phyloP scores from a whole-genome alignment of 2,797 vertebrate species.

The Hydrophis major region DNA sequence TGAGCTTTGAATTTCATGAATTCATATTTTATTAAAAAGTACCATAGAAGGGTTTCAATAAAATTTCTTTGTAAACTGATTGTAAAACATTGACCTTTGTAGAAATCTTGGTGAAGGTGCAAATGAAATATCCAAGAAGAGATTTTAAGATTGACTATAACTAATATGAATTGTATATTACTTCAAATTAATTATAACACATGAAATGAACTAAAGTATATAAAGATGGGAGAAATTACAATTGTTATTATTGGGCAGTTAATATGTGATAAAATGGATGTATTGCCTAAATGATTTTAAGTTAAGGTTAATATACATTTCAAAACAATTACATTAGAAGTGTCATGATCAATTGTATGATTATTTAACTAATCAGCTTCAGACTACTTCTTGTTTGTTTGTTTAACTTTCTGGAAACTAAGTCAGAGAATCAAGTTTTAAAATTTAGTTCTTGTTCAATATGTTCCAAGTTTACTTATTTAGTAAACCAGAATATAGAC shows the following conservation, averaged over 20 bases:
- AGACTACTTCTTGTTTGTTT: background rate
- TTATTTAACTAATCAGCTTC: background rate
- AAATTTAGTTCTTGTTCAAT: background rate
- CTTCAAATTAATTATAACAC: too few relatives aligned
- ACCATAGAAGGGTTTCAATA: background rate
- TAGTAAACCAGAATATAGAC: background rate
- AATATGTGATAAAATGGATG: too few relatives aligned
- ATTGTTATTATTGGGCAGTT: too few relatives aligned
- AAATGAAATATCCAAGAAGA: background rate
- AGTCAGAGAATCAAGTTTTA: background rate
- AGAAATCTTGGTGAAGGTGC: background rate
- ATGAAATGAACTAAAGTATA: too few relatives aligned
- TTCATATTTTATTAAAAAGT: background rate
- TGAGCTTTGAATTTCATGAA: background rate
- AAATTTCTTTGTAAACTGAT: background rate
- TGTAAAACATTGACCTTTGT: background rate
- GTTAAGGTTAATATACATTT: too few relatives aligned
- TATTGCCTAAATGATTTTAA: too few relatives aligned
- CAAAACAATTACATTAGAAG: too few relatives aligned
- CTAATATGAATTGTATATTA: too few relatives aligned
- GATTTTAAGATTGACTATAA: too few relatives aligned
- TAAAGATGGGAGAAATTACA: too few relatives aligned
- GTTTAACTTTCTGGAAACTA: background rate
- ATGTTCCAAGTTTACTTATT: conserved; percentile 4
- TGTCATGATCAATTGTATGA: background rate